phyloP scores from a whole-genome alignment of 1,140 invertebrate species.

The Drosophila burlai region DNA sequence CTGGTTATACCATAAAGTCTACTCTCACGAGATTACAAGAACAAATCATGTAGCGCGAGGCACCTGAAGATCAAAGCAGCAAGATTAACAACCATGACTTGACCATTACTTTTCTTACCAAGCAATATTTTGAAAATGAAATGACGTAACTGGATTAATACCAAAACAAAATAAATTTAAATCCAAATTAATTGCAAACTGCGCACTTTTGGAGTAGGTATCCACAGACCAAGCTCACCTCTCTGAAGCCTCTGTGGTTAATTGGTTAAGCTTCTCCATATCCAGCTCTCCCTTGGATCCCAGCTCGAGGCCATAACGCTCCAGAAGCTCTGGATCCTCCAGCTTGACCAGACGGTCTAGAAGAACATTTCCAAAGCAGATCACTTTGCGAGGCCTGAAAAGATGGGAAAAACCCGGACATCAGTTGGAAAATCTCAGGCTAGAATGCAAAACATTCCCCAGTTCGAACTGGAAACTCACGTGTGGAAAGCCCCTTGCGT shows the following conservation, averaged over 20 bases:
- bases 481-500: slow-evolving; percentile 43
- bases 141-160: not conserved
- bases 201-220: not conserved
- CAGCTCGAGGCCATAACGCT: slow-evolving; percentile 60
- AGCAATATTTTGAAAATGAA: not conserved
- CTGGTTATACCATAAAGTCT: no score
- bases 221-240: slow-evolving; percentile 35
- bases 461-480: slow-evolving; percentile 45
- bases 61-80: not conserved
- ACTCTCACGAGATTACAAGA: not conserved
- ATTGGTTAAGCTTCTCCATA: slow-evolving; percentile 56
- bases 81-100: not conserved
- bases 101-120: not conserved
- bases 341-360: slow-evolving; percentile 69
- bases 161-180: not conserved
- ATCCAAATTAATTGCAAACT: not conserved
- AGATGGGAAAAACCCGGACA: not conserved
- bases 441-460: not conserved
- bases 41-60: not conserved
- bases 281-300: slow-evolving; percentile 78
- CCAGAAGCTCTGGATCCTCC: slow-evolving; percentile 56
- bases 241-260: slow-evolving; percentile 58
- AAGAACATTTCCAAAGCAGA: slow-evolving; percentile 81
- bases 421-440: slow-evolving; percentile 3
- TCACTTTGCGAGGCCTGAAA: slow-evolving; percentile 73